Percentiles rank a stretch among this genome's conserved stretches.
These are phyloP conservation scores for Papilio polyxenes DNA, from an alignment of 1,140 invertebrate genomes.

Conservation along the genomic window DNA sequence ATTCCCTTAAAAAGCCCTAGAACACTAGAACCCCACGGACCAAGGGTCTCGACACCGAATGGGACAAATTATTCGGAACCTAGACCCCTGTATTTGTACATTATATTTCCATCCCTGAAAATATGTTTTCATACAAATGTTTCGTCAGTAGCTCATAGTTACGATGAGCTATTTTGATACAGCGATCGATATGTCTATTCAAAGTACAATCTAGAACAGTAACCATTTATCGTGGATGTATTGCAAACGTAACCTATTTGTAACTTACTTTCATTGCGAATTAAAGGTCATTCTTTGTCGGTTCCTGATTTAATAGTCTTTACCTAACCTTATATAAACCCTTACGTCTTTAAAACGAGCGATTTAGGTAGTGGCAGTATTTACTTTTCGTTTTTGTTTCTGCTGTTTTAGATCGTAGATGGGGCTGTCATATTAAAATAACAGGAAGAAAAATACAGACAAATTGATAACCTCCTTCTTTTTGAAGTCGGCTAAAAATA, in stretches of 20 bases:
- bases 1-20: no score
- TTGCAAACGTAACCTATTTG: constrained; percentile 40
- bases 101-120: not conserved
- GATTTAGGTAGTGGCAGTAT: not conserved
- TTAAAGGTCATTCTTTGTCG: not conserved
- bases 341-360: not conserved
- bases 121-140: not conserved
- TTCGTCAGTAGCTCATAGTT: not conserved
- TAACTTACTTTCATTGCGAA: constrained; percentile 7
- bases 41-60: no score
- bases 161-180: constrained; percentile 10
- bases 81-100: no score
- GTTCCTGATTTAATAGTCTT: constrained; percentile 1
- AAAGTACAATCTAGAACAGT: constrained; percentile 37
- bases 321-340: not conserved
- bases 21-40: no score
- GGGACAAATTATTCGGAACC: no score
- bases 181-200: constrained; percentile 6
- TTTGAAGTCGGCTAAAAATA: no score
- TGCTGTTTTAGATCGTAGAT: no score
- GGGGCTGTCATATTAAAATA: no score
- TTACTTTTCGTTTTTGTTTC: not conserved
- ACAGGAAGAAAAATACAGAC: no score
- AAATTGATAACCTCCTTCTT: no score
- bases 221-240: constrained; percentile 50